Evolutionary conservation across 2,888 invertebrate genomes (phyloP).

Genomic region (Notocelia uddmanniana): DNA sequence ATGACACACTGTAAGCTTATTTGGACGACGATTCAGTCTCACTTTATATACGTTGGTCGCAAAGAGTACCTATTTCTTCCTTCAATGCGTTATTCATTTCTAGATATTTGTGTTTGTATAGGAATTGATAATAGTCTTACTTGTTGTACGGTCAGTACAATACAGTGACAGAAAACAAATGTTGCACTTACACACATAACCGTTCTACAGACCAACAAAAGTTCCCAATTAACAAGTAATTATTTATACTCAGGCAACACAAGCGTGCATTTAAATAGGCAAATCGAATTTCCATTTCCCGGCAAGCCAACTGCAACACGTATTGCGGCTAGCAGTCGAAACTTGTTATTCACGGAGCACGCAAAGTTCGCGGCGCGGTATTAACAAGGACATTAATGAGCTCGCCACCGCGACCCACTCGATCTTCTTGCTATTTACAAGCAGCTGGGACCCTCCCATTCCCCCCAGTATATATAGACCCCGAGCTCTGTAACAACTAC

Average conservation of each 20-base stretch:
- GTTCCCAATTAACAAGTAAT: constrained; percentile 22
- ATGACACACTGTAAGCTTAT: too few relatives aligned
- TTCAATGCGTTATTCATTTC: too few relatives aligned
- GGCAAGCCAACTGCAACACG: constrained; percentile 23
- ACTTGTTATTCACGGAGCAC: constrained; percentile 31
- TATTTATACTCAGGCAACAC: constrained; percentile 7
- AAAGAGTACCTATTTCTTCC: too few relatives aligned
- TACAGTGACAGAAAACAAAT: neutral
- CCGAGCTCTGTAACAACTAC: neutral
- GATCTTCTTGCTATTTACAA: constrained; percentile 4
- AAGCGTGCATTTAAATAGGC: constrained; percentile 10
- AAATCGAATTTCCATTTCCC: constrained; percentile 29
- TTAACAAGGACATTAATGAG: constrained; percentile 62
- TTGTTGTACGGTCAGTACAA: neutral
- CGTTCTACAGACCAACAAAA: constrained; percentile 4
- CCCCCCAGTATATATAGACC: neutral
- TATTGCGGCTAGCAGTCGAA: constrained; percentile 29
- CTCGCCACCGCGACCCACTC: constrained; percentile 48
- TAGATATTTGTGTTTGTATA: too few relatives aligned
- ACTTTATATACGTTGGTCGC: too few relatives aligned
- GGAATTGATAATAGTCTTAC: too few relatives aligned
- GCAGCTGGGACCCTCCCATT: neutral
- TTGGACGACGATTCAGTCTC: too few relatives aligned
- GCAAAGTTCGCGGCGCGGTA: constrained; percentile 53
- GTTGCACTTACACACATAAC: neutral